A percentile compares a stretch with the other conserved stretches of the same genome.
phyloP scores from a whole-genome alignment of 1,140 invertebrate species.

The Polyergus mexicanus region DNA sequence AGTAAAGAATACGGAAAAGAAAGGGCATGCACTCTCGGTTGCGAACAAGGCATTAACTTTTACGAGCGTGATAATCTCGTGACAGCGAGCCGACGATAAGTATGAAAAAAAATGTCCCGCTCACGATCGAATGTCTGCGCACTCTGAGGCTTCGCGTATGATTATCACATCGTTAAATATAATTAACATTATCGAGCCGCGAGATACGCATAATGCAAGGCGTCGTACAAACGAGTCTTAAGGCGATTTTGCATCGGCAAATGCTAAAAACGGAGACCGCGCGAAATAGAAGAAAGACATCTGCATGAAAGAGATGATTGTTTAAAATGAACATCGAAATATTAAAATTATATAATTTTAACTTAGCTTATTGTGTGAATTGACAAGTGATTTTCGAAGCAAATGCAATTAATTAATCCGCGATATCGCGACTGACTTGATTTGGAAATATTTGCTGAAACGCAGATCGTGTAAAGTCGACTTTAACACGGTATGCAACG shows the following conservation, averaged over 20 bases:
- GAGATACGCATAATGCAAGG: constrained; percentile 55
- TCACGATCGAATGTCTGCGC: constrained; percentile 38
- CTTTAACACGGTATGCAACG: constrained; percentile 18
- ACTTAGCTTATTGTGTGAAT: not conserved
- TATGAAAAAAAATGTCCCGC: constrained; percentile 31
- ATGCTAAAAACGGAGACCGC: not conserved
- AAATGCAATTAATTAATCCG: not conserved
- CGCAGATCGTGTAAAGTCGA: constrained; percentile 2
- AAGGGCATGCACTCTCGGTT: not conserved
- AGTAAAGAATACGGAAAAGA: constrained; percentile 14
- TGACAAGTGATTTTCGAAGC: not conserved
- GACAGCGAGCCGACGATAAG: constrained; percentile 32
- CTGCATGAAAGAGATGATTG: too few relatives aligned
- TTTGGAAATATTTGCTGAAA: not conserved
- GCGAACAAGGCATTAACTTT: constrained; percentile 55
- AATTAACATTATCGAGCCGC: constrained; percentile 68
- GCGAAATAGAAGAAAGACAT: not conserved
- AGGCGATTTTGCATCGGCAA: constrained; percentile 25
- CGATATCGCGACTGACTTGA: not conserved
- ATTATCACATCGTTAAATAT: constrained; percentile 72
- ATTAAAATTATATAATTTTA: not conserved
- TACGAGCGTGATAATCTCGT: constrained; percentile 50
- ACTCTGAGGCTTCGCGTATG: constrained; percentile 21
- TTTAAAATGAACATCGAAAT: not conserved
- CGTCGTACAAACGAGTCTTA: constrained; percentile 30